Percentiles rank a stretch among this genome's conserved stretches.
Conservation (phyloP, 2,113 vertebrate genomes). For the Sander lucioperca region DNA sequence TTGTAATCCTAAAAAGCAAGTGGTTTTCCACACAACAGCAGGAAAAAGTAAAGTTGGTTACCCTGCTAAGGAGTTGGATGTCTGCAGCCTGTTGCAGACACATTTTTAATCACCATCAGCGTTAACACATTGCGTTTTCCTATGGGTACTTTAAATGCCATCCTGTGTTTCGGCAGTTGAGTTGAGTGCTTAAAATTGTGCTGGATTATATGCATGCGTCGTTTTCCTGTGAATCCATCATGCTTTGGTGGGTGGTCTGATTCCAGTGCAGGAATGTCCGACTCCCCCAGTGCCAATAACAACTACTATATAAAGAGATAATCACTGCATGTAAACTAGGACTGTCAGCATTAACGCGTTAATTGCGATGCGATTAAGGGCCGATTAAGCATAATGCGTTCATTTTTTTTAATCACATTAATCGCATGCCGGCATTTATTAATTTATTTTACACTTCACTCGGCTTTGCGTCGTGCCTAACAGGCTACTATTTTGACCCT, state of each 20-base stretch:
- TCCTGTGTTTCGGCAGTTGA: no score
- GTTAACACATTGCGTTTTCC: not conserved
- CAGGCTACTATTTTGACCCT: no score
- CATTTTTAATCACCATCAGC: no score
- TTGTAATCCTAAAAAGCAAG: not conserved
- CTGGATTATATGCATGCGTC: slow-evolving; percentile 11
- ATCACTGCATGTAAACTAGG: not conserved
- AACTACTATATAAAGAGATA: not conserved
- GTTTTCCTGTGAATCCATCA: slow-evolving; percentile 14
- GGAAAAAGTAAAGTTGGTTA: slow-evolving; percentile 5
- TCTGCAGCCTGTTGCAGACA: not conserved
- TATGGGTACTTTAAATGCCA: not conserved
- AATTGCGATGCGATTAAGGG: no score
- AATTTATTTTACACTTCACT: no score
- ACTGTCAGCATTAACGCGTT: no score
- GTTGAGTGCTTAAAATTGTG: not conserved
- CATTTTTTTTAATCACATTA: no score
- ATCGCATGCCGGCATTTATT: no score
- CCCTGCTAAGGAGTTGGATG: not conserved
- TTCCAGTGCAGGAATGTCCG: not conserved
- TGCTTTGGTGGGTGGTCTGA: not conserved
- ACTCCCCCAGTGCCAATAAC: not conserved
- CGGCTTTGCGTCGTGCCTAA: no score
- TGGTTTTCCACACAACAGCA: not conserved
- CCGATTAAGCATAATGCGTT: no score